Conservation (phyloP, 2,888 invertebrate species). For the Hyposoter dolosus region DNA sequence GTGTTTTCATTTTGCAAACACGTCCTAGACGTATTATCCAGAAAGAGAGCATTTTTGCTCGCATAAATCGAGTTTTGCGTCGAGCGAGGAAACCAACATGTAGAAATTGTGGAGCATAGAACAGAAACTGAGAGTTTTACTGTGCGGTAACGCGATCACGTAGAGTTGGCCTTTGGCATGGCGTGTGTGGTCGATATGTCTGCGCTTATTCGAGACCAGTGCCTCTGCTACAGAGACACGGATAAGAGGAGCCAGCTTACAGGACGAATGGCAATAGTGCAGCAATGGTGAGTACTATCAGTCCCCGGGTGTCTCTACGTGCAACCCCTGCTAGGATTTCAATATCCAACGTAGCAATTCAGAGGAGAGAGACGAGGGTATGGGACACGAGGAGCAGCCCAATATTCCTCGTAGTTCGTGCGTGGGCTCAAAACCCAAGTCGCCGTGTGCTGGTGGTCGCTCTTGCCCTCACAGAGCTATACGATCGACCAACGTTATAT, state of each 20-base stretch:
- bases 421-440: constrained; percentile 47
- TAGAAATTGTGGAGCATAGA: constrained; percentile 1
- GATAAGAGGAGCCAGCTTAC: background rate
- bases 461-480: constrained; percentile 15
- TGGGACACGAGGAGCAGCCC: constrained; percentile 46
- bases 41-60: constrained; percentile 20
- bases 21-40: constrained; percentile 32
- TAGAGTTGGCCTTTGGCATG: constrained; percentile 34
- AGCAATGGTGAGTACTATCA: constrained; percentile 47
- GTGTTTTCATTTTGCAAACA: constrained; percentile 44
- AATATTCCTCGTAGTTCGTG: constrained; percentile 66
- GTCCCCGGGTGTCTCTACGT: constrained; percentile 50
- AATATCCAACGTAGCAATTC: constrained; percentile 64
- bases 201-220: constrained; percentile 45
- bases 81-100: background rate
- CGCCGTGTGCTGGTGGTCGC: constrained; percentile 51
- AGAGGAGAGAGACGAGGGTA: constrained; percentile 27
- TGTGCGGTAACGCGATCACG: constrained; percentile 59
- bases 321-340: constrained; percentile 60
- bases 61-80: constrained; percentile 8
- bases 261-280: constrained; percentile 45
- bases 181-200: constrained; percentile 52
- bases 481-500: constrained; percentile 37
- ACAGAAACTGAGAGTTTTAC: constrained; percentile 38
- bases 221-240: background rate